These are phyloP conservation scores for Loripinus fragilis DNA, from an alignment of 2,888 invertebrate genomes.

Conservation along the genomic window DNA sequence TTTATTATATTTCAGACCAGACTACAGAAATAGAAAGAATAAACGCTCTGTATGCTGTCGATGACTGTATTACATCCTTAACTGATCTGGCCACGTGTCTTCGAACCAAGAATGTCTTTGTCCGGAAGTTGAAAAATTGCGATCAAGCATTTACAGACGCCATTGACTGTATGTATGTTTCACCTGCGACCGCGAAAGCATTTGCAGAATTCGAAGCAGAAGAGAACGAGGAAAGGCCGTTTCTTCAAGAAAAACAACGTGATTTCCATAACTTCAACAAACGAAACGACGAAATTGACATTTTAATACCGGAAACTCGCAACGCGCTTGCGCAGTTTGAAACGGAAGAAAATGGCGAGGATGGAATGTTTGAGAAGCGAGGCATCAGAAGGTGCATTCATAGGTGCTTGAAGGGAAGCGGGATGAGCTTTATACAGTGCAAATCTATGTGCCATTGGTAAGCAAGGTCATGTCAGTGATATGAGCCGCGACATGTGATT, in stretches of 20 bases:
- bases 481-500: too few relatives aligned
- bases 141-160: neutral
- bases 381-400: conserved; percentile 71
- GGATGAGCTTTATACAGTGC: conserved; percentile 75
- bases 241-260: neutral
- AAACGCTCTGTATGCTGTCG: neutral
- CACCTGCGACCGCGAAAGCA: neutral
- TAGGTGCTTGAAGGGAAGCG: conserved; percentile 68
- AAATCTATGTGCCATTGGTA: conserved; percentile 73
- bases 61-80: neutral
- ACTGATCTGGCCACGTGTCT: neutral
- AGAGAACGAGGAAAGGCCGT: neutral
- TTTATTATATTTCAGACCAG: neutral
- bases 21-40: neutral
- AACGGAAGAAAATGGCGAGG: conserved; percentile 23
- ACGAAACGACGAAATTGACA: neutral
- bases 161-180: neutral
- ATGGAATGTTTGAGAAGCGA: conserved; percentile 52
- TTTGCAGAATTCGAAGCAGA: neutral
- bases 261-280: neutral
- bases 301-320: conserved; percentile 19
- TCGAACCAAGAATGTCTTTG: neutral
- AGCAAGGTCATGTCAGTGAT: too few relatives aligned
- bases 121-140: neutral
- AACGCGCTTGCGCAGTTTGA: conserved; percentile 35